Evolutionary conservation across 2,797 vertebrate genomes (phyloP).

Genomic region (Melanotaenia nigrans): DNA sequence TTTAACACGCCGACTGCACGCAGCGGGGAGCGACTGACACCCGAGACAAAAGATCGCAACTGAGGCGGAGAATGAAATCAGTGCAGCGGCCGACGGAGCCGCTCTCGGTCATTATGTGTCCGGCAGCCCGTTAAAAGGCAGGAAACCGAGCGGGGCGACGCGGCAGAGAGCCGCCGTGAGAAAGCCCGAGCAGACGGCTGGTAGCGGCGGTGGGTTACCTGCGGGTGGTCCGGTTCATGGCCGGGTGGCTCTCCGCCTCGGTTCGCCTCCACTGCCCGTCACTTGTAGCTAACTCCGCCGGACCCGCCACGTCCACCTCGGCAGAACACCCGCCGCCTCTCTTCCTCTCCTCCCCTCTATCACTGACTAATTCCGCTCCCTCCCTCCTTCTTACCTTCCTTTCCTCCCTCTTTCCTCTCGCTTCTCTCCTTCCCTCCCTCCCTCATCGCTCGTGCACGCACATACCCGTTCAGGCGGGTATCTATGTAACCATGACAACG

Average conservation of each 20-base stretch:
- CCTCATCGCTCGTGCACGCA: slow-evolving; percentile 39
- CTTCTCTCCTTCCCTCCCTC: slow-evolving; percentile 32
- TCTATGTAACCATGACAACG: slow-evolving; percentile 64
- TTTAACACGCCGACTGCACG: not conserved
- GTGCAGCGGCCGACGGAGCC: slow-evolving; percentile 24
- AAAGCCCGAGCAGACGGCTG: slow-evolving; percentile 4
- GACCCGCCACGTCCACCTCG: slow-evolving; percentile 87
- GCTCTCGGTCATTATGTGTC: slow-evolving; percentile 28
- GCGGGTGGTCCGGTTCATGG: slow-evolving; percentile 73
- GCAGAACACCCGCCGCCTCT: slow-evolving; percentile 75
- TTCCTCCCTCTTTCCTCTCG: slow-evolving; percentile 39
- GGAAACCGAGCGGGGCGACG: slow-evolving; percentile 13
- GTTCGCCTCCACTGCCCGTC: slow-evolving; percentile 62
- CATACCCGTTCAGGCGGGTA: slow-evolving; percentile 41
- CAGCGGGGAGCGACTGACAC: slow-evolving; percentile 48
- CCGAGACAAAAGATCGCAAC: slow-evolving; percentile 31
- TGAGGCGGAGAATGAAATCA: slow-evolving; percentile 13
- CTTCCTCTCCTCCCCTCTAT: slow-evolving; percentile 68
- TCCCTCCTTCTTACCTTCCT: slow-evolving; percentile 34
- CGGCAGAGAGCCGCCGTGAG: not conserved
- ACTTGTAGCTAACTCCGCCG: slow-evolving; percentile 69
- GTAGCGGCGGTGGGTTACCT: slow-evolving; percentile 70
- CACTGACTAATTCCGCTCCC: slow-evolving; percentile 61
- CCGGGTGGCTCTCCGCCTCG: slow-evolving; percentile 47
- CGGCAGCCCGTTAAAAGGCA: slow-evolving; percentile 21